These are phyloP conservation scores for Deladenus siricidicola DNA, from an alignment of 2,888 invertebrate genomes.

Conservation along the genomic window DNA sequence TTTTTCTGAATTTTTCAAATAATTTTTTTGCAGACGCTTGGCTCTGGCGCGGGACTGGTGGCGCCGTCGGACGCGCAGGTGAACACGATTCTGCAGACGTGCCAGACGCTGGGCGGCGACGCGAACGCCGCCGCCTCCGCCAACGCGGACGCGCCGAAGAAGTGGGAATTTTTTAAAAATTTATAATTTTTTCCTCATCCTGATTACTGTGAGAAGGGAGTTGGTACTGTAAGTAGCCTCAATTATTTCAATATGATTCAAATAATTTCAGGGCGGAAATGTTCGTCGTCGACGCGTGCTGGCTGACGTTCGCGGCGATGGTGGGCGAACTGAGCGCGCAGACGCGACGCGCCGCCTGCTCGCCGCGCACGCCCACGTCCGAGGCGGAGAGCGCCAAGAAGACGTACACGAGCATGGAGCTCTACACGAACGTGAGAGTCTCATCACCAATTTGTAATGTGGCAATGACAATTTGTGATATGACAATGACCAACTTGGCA, in stretches of 20 bases:
- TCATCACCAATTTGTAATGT: too few relatives aligned
- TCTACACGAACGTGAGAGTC: slow-evolving; percentile 22
- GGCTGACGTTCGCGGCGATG: slow-evolving; percentile 13
- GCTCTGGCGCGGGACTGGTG: slow-evolving; percentile 5
- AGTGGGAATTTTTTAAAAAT: slow-evolving; percentile 28
- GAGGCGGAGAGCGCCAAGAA: slow-evolving; percentile 9
- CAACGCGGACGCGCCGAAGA: slow-evolving; percentile 24
- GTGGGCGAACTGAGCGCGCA: slow-evolving; percentile 36
- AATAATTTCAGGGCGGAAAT: too few relatives aligned
- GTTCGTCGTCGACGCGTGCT: too few relatives aligned
- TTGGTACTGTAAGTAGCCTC: too few relatives aligned
- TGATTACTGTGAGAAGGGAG: too few relatives aligned
- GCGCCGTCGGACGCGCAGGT: slow-evolving; percentile 19
- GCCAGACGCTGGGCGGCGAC: slow-evolving; percentile 18
- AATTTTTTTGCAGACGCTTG: slow-evolving; percentile 8
- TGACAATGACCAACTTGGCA: too few relatives aligned
- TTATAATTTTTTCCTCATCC: too few relatives aligned
- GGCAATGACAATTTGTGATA: too few relatives aligned
- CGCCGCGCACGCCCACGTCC: slow-evolving; percentile 17
- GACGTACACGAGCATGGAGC: slow-evolving; percentile 31
- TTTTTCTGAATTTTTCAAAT: too few relatives aligned
- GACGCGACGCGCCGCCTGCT: slow-evolving; percentile 4
- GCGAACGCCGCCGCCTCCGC: too few relatives aligned
- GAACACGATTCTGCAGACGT: slow-evolving; percentile 18
- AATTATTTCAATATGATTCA: too few relatives aligned